Conservation (phyloP, 2,888 invertebrate genomes). For the Noctua comes region DNA sequence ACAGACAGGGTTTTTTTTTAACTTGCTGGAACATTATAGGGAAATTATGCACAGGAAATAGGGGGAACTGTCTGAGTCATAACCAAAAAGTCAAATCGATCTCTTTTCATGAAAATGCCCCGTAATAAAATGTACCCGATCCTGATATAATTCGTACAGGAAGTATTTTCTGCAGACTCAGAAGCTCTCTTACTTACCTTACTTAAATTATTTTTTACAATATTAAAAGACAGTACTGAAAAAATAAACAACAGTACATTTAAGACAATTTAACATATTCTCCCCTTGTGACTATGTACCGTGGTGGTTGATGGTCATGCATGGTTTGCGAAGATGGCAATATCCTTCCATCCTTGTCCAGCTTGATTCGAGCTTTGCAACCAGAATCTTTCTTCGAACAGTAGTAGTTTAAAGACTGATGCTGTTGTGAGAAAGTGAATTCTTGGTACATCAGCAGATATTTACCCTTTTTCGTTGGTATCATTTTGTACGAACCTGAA, state of each 20-base stretch:
- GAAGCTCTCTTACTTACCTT: neutral
- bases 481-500: constrained; percentile 68
- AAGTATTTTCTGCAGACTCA: neutral
- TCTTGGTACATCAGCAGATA: constrained; percentile 68
- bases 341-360: constrained; percentile 66
- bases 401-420: constrained; percentile 63
- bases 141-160: neutral
- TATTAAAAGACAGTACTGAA: neutral
- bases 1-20: neutral
- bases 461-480: constrained; percentile 73
- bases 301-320: constrained; percentile 58
- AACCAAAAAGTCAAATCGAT: neutral
- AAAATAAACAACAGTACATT: neutral
- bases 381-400: constrained; percentile 72
- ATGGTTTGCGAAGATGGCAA: constrained; percentile 41
- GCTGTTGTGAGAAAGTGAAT: constrained; percentile 72
- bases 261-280: constrained; percentile 61
- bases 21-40: neutral
- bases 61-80: neutral
- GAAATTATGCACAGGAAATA: neutral
- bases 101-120: neutral
- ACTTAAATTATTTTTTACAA: too few relatives aligned
- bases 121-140: too few relatives aligned
- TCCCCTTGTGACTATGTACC: constrained; percentile 51
- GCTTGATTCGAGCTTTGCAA: constrained; percentile 73